Percentiles rank a stretch among this genome's conserved stretches.
phyloP scores from a whole-genome alignment of 2,797 vertebrate genomes.

The Rhabdophis nuchalis region DNA sequence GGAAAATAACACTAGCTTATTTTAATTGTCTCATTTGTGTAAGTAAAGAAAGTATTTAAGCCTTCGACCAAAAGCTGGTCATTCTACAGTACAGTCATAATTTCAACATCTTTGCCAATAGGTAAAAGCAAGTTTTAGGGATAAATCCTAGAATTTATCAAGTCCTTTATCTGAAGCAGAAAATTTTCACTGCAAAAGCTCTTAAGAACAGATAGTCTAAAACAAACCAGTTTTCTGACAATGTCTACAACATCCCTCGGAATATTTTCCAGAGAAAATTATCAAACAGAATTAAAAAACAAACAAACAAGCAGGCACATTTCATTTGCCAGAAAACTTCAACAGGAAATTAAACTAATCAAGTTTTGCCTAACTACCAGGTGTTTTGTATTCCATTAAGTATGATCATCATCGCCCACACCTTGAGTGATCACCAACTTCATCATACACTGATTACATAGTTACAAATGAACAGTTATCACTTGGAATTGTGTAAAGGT shows the following conservation, averaged over 20 bases:
- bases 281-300: neutral
- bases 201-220: neutral
- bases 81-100: neutral
- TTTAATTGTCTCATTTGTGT: neutral
- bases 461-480: neutral
- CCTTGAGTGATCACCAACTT: neutral
- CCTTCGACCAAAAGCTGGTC: neutral
- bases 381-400: conserved; percentile 33
- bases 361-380: conserved; percentile 33
- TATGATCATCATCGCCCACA: conserved; percentile 41
- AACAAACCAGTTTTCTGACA: neutral
- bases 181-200: neutral
- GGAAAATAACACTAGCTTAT: neutral
- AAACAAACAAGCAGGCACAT: neutral
- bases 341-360: conserved; percentile 7
- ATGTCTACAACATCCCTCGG: neutral
- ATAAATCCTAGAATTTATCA: neutral
- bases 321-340: neutral
- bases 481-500: neutral
- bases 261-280: neutral
- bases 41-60: neutral
- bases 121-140: neutral
- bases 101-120: neutral
- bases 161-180: neutral
- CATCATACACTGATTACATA: neutral